Conservation (phyloP, 2,888 invertebrate species). For the Hipparchia sbordonii region DNA sequence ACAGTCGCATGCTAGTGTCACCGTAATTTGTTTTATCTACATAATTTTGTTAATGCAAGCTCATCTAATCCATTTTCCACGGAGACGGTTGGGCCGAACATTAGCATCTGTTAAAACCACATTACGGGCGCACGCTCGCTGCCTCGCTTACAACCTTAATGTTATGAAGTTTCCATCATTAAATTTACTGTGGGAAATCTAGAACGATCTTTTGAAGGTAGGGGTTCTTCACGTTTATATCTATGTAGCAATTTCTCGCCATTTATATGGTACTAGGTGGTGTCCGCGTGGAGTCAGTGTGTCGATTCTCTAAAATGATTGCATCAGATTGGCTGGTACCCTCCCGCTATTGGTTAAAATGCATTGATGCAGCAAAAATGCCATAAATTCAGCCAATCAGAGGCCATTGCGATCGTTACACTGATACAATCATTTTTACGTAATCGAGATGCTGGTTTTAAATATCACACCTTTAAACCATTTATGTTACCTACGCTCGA, state of each 20-base stretch:
- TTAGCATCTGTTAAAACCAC: constrained; percentile 79
- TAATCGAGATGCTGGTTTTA: too few species aligned
- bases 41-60: constrained; percentile 27
- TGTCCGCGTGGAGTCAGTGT: too few species aligned
- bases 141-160: constrained; percentile 52
- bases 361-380: too few species aligned
- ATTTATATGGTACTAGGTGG: background rate
- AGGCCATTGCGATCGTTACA: too few species aligned
- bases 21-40: constrained; percentile 20
- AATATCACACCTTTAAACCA: too few species aligned
- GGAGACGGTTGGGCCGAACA: constrained; percentile 56
- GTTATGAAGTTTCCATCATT: constrained; percentile 64
- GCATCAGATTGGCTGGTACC: too few species aligned
- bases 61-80: constrained; percentile 46
- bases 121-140: constrained; percentile 71
- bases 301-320: too few species aligned
- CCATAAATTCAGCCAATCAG: too few species aligned
- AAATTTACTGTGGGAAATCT: constrained; percentile 38
- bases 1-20: constrained; percentile 11
- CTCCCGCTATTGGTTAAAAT: too few species aligned
- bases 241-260: background rate
- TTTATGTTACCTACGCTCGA: too few species aligned
- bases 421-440: too few species aligned
- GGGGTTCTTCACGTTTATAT: constrained; percentile 4
- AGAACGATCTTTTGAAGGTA: background rate